Evolutionary conservation across 92 coral and sea anemone genomes (phyloP), one percentile per base, ranked within the genome.

Genomic region (Actinernus sp.): DNA sequence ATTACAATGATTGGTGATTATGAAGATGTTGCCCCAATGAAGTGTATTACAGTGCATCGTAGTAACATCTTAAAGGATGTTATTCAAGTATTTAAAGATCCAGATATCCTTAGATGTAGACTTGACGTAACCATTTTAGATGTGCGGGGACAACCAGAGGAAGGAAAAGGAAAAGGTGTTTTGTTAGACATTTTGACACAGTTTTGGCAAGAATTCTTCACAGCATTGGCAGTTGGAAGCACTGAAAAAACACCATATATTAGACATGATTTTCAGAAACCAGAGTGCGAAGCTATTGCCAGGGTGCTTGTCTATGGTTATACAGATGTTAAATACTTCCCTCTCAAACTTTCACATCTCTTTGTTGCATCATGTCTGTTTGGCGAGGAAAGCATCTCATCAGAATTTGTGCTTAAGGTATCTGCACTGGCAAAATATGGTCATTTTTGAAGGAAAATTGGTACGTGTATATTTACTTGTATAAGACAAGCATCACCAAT

Each of bases 131-230:
- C 27, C 20, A 46, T 71, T 29, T 16, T 40, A 19, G 81, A 80
- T 71, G 55, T 49, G 9, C 5, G 23, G 24, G 75, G 87, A 9
- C 26, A 63, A 20, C 61, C 28, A n/a, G 87, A 81, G 31, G 47
- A 53, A 17, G 87, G 81, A 3, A 56, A 34, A 53, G 81, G 87
- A 44, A 81, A 33, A 19, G 81, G 87, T 17, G 76, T 81, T n/a
- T 23, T 69, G 20, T 60, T 72, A 17, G 87, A 81, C 31, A 17
- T 73, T 16, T 26, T 81, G 13, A 62, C 75, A n/a, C 44, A 63
- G 23, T 81, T 81, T 39, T 63, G 74, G 87, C 74, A 72, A 32
- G 39, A 63, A 1, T 18, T 63, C n/a, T 64, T 34, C 32, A 49
- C 55, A 7, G 43, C 47, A 24, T 29, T 45, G 12, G 65, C 81